Base-by-base conservation (phyloP, 2,888 invertebrate species). In the Ormyrus nitidulus region DNA sequence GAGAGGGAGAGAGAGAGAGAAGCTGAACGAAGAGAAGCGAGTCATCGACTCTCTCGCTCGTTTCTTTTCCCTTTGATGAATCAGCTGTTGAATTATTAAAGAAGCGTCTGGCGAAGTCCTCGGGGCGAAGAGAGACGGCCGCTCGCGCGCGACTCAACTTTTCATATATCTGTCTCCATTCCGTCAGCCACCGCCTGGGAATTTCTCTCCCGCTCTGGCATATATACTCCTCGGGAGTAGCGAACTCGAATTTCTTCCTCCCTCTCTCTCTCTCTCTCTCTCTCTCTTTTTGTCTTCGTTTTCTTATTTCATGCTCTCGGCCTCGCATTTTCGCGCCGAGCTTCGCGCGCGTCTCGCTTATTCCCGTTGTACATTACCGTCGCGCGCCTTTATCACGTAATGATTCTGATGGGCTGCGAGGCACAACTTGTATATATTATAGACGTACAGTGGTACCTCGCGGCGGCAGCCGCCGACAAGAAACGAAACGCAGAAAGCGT, bases 51-150 rank as follows among this genome's bases (percentile, higher is more conserved):
- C 19, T 9, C 10, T 58, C 44, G 8, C 58, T 66, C 48, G 13
- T 74, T 51, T 48, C 53, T 69, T 77, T 78, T 81, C 73, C 80
- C 84, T 82, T 83, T 82, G 80, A 82, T 75, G 81, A 83, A 83
- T 83, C 81, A 82, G 66, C 83, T 83, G 80, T 74, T 84, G 82
- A 84, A 84, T 83, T 83, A 83, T 84, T 83, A 83, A 84, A 81
- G 83, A 66, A 74, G 66, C 70, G 65, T 51, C 77, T 10, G 34
- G 44, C 56, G 10, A 68, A 68, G 19, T 73, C 69, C 66, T 53
- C 69, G 56, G 61, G 70, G 73, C 68, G 10, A 34, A 6, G 34
- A 34, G 34, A 34, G 34, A 34, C 34, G 34, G 2, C 34, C 34
- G 34, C 34, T 3, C 34, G 34, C 46, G 48, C 19, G 56, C 69